Percentiles rank a stretch among this genome's conserved stretches.
phyloP scores from a whole-genome alignment of 1,140 invertebrate species.

The Ceratosolen solmsi region DNA sequence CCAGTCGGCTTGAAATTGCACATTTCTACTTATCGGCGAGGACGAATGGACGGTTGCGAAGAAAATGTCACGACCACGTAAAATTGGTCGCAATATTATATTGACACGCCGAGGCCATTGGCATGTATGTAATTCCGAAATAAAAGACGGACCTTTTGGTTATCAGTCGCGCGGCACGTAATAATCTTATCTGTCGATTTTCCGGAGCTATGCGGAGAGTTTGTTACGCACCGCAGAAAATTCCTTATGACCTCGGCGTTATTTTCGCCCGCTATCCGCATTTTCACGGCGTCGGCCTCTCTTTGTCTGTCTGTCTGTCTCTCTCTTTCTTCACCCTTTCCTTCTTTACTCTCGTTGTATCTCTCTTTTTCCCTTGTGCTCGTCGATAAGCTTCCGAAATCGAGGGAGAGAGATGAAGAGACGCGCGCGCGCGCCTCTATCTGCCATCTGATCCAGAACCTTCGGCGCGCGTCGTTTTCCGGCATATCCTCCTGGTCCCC shows the following conservation, averaged over 20 bases:
- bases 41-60: background rate
- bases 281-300: background rate
- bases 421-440: background rate
- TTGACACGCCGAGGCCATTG: background rate
- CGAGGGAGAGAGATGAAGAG: background rate
- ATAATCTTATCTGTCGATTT: slow-evolving; percentile 13
- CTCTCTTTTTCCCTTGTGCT: background rate
- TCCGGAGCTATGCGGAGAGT: background rate
- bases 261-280: too few species aligned
- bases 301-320: background rate
- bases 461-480: slow-evolving; percentile 65
- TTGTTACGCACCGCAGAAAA: background rate
- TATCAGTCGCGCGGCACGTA: background rate
- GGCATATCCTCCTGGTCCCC: slow-evolving; percentile 23
- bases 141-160: background rate
- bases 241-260: too few species aligned
- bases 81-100: background rate
- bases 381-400: background rate
- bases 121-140: background rate
- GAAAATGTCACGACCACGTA: too few species aligned
- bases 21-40: slow-evolving; percentile 5
- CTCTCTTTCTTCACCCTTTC: background rate
- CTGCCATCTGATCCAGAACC: slow-evolving; percentile 57
- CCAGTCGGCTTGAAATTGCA: background rate
- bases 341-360: background rate